A percentile compares a stretch with the other conserved stretches of the same genome.
phyloP scores from a whole-genome alignment of 2,113 vertebrate species.

The Pteronura brasiliensis region DNA sequence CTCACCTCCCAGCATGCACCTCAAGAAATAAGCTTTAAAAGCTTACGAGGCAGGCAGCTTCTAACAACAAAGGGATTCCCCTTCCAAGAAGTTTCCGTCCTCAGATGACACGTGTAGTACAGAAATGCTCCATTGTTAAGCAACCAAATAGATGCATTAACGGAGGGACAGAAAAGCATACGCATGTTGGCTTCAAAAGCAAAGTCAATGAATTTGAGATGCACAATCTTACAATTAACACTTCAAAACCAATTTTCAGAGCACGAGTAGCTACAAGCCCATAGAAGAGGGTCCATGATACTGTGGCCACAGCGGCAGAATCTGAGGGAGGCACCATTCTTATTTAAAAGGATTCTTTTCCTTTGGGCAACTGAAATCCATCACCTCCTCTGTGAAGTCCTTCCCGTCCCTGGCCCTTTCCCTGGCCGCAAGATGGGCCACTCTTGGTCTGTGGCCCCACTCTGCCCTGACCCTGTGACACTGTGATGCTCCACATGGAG shows the following conservation, averaged over 20 bases:
- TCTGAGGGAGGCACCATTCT: background rate
- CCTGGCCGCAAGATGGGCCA: background rate
- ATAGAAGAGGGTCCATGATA: background rate
- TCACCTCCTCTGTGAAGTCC: background rate
- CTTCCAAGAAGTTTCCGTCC: background rate
- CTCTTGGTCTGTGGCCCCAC: background rate
- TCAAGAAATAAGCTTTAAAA: conserved; percentile 27
- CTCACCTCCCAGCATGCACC: background rate
- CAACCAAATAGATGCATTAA: conserved; percentile 12
- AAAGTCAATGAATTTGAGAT: conserved; percentile 23
- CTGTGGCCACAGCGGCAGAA: background rate
- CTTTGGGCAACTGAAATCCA: background rate
- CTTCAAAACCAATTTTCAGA: conserved; percentile 32
- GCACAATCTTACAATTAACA: conserved; percentile 20
- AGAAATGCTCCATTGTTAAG: conserved; percentile 20
- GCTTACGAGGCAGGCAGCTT: conserved; percentile 1
- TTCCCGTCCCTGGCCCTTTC: background rate
- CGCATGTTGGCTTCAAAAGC: conserved; percentile 4
- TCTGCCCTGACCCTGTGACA: background rate
- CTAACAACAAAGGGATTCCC: conserved; percentile 19
- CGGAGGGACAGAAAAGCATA: background rate
- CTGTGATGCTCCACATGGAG: background rate
- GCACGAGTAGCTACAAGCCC: conserved; percentile 8
- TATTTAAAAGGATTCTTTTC: background rate
- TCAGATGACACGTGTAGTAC: background rate